Evolutionary conservation across 1,140 invertebrate species (phyloP).

Genomic region (Listronotus bonariensis): DNA sequence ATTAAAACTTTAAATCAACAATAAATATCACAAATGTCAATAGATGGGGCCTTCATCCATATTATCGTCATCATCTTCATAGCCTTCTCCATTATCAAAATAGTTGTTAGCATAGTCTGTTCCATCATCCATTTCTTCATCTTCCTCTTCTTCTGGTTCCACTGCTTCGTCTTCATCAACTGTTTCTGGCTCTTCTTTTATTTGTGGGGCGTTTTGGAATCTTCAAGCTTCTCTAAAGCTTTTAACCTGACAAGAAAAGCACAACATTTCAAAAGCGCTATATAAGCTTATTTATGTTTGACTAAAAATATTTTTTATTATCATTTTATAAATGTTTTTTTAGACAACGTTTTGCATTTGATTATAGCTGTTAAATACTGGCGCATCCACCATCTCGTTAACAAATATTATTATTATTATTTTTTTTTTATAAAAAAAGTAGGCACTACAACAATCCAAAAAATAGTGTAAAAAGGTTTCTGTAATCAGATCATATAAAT

Average conservation of each 20-base stretch:
- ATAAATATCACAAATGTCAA: slow-evolving; percentile 51
- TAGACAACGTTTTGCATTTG: too few species aligned
- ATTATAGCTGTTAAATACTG: too few species aligned
- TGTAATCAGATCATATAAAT: too few species aligned
- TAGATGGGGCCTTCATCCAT: slow-evolving; percentile 77
- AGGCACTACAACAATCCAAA: too few species aligned
- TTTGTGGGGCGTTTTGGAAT: slow-evolving; percentile 56
- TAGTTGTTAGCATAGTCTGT: slow-evolving; percentile 83
- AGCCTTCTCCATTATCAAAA: slow-evolving; percentile 86
- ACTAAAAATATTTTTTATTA: too few species aligned
- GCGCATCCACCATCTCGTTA: too few species aligned
- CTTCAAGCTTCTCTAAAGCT: slow-evolving; percentile 65
- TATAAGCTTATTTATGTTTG: too few species aligned
- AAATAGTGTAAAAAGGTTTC: too few species aligned
- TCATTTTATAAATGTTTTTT: too few species aligned
- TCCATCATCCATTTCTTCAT: slow-evolving; percentile 74
- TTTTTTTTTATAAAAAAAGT: too few species aligned
- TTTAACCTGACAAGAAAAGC: slow-evolving; percentile 50
- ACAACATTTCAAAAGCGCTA: too few species aligned
- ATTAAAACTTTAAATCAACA: not conserved
- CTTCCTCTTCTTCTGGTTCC: slow-evolving; percentile 61
- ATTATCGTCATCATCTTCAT: slow-evolving; percentile 85
- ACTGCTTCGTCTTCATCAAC: slow-evolving; percentile 60
- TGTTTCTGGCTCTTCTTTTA: slow-evolving; percentile 54
- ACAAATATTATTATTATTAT: too few species aligned